phyloP scores from a whole-genome alignment of 1,140 invertebrate genomes.

The Hylyphantes graminicola region DNA sequence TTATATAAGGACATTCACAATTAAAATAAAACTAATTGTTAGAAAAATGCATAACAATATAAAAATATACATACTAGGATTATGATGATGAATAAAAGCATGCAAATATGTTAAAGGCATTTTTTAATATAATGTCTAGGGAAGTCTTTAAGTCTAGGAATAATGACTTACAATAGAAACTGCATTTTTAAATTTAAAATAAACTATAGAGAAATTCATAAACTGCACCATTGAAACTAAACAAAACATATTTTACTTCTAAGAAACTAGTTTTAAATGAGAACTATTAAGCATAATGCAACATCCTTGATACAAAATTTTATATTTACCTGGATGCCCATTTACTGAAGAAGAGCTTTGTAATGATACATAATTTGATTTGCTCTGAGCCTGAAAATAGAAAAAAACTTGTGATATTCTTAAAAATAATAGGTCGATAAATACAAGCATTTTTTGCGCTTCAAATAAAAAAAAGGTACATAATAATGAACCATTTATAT shows the following conservation, averaged over 20 bases:
- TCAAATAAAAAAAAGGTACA: neutral
- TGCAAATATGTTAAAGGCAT: neutral
- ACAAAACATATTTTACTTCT: neutral
- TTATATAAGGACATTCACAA: neutral
- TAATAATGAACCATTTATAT: too few relatives aligned
- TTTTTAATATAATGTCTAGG: neutral
- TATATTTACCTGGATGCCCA: slow-evolving; percentile 13
- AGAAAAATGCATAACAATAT: neutral
- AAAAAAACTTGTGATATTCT: neutral
- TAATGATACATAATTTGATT: slow-evolving; percentile 42
- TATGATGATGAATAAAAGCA: neutral
- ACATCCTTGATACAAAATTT: too few relatives aligned
- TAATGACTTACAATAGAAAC: too few relatives aligned
- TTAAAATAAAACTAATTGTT: neutral
- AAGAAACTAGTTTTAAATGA: too few relatives aligned
- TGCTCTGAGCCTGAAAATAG: slow-evolving; percentile 29
- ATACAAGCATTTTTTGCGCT: neutral
- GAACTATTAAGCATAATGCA: too few relatives aligned
- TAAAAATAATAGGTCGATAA: neutral
- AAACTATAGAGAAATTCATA: neutral
- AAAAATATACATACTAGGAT: neutral
- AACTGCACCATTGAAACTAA: neutral
- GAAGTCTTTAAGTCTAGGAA: too few relatives aligned
- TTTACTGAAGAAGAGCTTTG: slow-evolving; percentile 20
- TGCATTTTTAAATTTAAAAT: neutral